These are phyloP conservation scores for Nasonia giraulti DNA, from an alignment of 1,140 invertebrate species.

Conservation along the genomic window DNA sequence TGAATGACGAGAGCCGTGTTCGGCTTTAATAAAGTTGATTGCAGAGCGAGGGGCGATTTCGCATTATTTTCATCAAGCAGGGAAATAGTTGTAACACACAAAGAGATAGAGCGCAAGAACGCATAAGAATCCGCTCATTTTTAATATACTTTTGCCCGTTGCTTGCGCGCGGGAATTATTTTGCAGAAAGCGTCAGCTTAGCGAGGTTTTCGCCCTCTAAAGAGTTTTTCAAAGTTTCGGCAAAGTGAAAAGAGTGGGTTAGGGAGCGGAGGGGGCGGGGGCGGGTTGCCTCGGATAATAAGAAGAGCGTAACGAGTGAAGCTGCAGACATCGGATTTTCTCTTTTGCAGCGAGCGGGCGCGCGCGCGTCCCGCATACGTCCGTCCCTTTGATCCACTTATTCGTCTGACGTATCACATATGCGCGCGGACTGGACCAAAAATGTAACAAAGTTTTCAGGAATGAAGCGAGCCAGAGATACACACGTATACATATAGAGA, in stretches of 20 bases:
- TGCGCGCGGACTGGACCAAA: slow-evolving; percentile 63
- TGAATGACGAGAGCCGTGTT: background rate
- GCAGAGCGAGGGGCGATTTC: background rate
- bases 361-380: slow-evolving; percentile 32
- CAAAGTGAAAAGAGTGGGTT: slow-evolving; percentile 37
- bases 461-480: slow-evolving; percentile 59
- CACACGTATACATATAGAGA: slow-evolving; percentile 37
- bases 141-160: slow-evolving; percentile 22
- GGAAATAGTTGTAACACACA: background rate
- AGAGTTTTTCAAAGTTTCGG: slow-evolving; percentile 44
- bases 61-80: slow-evolving; percentile 1
- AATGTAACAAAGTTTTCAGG: slow-evolving; percentile 71
- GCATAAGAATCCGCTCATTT: slow-evolving; percentile 36
- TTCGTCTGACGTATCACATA: slow-evolving; percentile 61
- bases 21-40: slow-evolving; percentile 33
- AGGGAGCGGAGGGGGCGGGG: background rate
- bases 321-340: slow-evolving; percentile 54
- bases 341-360: background rate
- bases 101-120: background rate
- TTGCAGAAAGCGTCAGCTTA: slow-evolving; percentile 25
- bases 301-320: slow-evolving; percentile 45
- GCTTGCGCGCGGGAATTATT: slow-evolving; percentile 20
- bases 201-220: slow-evolving; percentile 27
- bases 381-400: slow-evolving; percentile 70
- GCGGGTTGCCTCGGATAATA: slow-evolving; percentile 45